A percentile compares a stretch with the other conserved stretches of the same genome.
Conservation (phyloP, 1,140 invertebrate species). For the Calycopis cecrops region DNA sequence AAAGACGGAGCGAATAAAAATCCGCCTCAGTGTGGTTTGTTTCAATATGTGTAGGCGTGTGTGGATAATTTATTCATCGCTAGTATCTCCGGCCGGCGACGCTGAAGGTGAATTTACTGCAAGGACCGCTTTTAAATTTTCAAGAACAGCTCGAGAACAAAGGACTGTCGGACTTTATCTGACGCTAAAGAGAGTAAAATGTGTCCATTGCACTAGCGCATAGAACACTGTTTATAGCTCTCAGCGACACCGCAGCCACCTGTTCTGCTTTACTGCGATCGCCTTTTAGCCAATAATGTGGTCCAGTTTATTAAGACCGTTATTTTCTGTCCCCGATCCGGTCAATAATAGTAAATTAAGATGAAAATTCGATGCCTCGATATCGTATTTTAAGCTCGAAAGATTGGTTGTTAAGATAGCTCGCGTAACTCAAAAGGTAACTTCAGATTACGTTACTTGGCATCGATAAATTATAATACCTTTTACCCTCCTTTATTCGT, state of each 20-base stretch:
- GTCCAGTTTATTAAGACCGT: constrained; percentile 16
- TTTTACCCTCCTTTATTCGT: neutral
- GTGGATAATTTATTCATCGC: constrained; percentile 50
- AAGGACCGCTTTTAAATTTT: constrained; percentile 57
- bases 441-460: neutral
- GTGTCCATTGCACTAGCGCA: constrained; percentile 49
- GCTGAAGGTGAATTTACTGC: constrained; percentile 47
- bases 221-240: constrained; percentile 40
- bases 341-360: constrained; percentile 6
- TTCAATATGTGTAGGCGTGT: constrained; percentile 25
- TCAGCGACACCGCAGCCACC: constrained; percentile 40
- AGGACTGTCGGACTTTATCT: constrained; percentile 51
- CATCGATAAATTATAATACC: too few relatives aligned
- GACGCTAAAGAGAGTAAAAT: constrained; percentile 58
- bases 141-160: constrained; percentile 52
- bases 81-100: constrained; percentile 36
- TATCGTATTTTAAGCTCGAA: neutral
- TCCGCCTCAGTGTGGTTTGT: constrained; percentile 14
- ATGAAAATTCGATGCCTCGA: constrained; percentile 2
- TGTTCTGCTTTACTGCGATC: constrained; percentile 30
- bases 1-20: constrained; percentile 17
- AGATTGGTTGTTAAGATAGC: constrained; percentile 1
- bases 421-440: neutral
- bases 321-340: constrained; percentile 8
- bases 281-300: constrained; percentile 23